Evolutionary conservation across 1,140 invertebrate genomes (phyloP).

Genomic region (Zaprionus inermis): DNA sequence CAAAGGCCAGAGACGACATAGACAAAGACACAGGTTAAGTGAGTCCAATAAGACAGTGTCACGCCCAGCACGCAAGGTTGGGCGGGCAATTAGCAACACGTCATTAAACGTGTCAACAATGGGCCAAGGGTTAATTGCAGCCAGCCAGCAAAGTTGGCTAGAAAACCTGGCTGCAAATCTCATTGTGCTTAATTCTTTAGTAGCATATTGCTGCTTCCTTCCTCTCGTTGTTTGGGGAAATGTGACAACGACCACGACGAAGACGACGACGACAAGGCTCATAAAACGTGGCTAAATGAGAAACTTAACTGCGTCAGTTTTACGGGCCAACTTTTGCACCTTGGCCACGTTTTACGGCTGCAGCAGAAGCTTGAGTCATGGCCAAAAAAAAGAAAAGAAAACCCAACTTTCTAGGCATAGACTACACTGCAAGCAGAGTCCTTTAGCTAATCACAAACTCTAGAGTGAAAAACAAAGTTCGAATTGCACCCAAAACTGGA

Average conservation of each 20-base stretch:
- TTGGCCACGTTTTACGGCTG: conserved; percentile 34
- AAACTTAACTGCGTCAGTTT: conserved; percentile 43
- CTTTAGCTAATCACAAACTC: background rate
- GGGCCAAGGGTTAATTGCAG: conserved; percentile 72
- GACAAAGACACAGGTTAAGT: conserved; percentile 5
- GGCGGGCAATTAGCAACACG: conserved; percentile 73
- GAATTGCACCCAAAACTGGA: background rate
- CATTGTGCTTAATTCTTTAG: conserved; percentile 39
- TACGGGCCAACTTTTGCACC: conserved; percentile 43
- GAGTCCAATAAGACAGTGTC: conserved; percentile 24
- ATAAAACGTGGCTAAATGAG: conserved; percentile 44
- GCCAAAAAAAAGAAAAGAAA: conserved; percentile 4
- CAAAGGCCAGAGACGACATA: background rate
- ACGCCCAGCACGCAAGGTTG: conserved; percentile 46
- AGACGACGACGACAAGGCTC: conserved; percentile 7
- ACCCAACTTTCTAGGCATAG: background rate
- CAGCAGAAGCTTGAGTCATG: conserved; percentile 26
- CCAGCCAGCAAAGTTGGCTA: background rate
- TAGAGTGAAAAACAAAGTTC: background rate
- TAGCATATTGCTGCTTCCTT: conserved; percentile 15
- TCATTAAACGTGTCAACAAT: conserved; percentile 78
- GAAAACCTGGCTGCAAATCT: conserved; percentile 28
- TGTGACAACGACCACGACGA: conserved; percentile 8
- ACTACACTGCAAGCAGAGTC: background rate
- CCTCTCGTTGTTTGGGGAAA: background rate